Conservation (phyloP, 2,113 vertebrate species). For the Gasterosteus aculeatus region DNA sequence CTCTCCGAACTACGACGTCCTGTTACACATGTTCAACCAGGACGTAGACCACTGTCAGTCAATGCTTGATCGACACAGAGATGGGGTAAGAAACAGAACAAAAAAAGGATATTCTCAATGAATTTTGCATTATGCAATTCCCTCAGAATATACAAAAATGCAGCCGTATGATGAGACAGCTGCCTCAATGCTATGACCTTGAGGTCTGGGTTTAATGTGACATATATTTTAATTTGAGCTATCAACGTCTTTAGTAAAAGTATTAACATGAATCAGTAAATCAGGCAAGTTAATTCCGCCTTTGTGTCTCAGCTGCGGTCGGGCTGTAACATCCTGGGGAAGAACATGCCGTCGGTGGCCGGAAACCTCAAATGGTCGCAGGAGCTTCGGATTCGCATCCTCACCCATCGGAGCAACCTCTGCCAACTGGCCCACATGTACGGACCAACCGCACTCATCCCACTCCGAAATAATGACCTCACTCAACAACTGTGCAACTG, state of each 20-base stretch:
- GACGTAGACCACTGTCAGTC: slow-evolving; percentile 79
- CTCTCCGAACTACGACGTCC: slow-evolving; percentile 74
- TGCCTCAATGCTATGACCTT: neutral
- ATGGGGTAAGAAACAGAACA: slow-evolving; percentile 63
- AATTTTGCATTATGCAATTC: neutral
- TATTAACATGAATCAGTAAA: neutral
- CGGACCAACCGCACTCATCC: neutral
- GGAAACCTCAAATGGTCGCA: slow-evolving; percentile 84
- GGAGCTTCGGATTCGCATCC: slow-evolving; percentile 76
- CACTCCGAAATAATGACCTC: neutral
- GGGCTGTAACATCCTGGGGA: slow-evolving; percentile 70
- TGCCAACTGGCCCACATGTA: slow-evolving; percentile 76
- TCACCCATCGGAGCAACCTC: slow-evolving; percentile 72
- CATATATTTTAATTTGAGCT: neutral
- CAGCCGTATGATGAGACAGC: neutral
- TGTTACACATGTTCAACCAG: slow-evolving; percentile 80
- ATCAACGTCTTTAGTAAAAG: neutral
- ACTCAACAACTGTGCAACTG: neutral
- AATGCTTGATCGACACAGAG: slow-evolving; percentile 79
- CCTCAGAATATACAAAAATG: neutral
- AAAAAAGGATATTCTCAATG: neutral
- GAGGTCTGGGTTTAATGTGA: neutral
- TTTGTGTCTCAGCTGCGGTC: slow-evolving; percentile 71
- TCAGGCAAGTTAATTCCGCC: neutral
- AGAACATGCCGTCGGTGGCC: slow-evolving; percentile 79